These are phyloP conservation scores for Pterois miles DNA, from an alignment of 2,797 vertebrate species.

Conservation along the genomic window DNA sequence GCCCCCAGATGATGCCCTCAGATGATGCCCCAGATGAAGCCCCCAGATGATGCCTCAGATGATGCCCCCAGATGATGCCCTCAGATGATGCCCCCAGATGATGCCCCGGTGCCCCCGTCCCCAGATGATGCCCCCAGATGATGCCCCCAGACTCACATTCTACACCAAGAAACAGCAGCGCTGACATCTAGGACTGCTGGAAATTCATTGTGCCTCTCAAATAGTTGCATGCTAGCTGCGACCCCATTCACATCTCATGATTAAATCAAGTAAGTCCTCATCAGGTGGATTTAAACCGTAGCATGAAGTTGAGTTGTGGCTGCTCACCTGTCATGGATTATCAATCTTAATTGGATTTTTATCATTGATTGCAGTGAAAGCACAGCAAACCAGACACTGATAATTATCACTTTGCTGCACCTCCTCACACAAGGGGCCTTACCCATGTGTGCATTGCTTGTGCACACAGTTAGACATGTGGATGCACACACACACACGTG, in stretches of 20 bases:
- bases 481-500: constrained; percentile 25
- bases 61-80: too few species aligned
- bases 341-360: constrained; percentile 31
- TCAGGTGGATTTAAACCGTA: constrained; percentile 29
- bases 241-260: constrained; percentile 24
- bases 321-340: constrained; percentile 19
- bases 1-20: too few species aligned
- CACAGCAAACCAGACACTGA: constrained; percentile 30
- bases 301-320: constrained; percentile 18
- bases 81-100: too few species aligned
- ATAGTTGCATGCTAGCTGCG: constrained; percentile 15
- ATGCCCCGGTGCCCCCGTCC: too few species aligned
- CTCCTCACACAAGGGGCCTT: constrained; percentile 34
- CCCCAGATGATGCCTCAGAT: too few species aligned
- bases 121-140: too few species aligned
- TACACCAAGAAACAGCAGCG: background rate
- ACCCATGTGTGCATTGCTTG: constrained; percentile 28
- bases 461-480: constrained; percentile 43
- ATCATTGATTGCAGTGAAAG: constrained; percentile 35
- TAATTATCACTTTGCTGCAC: constrained; percentile 53
- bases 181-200: constrained; percentile 1
- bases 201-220: constrained; percentile 9
- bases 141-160: constrained; percentile 14
- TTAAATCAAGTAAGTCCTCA: constrained; percentile 45
- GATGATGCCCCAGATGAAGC: too few species aligned